Conservation (phyloP, 2,113 vertebrate genomes). For the Zapus hudsonius region DNA sequence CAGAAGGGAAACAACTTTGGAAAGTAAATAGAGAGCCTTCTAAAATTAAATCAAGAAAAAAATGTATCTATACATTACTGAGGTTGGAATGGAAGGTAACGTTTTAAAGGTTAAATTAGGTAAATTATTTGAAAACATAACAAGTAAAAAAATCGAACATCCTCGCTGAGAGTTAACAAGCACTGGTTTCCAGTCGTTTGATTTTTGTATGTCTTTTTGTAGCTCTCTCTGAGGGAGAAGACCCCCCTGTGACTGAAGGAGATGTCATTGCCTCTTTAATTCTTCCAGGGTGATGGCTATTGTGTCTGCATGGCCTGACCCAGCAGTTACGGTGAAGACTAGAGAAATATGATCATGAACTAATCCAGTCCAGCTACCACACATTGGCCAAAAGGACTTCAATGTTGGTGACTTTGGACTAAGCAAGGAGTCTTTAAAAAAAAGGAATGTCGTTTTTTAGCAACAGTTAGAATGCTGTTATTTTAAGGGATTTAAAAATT, state of each 20-base stretch:
- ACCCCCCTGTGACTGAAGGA: neutral
- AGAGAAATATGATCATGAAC: neutral
- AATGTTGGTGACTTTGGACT: neutral
- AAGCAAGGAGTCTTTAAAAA: conserved; percentile 16
- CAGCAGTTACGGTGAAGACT: neutral
- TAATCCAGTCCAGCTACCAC: neutral
- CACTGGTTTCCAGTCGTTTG: conserved; percentile 57
- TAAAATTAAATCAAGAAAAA: conserved; percentile 72
- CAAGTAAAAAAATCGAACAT: conserved; percentile 77
- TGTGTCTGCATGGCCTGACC: neutral
- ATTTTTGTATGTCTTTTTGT: conserved; percentile 41
- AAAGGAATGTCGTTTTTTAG: conserved; percentile 32
- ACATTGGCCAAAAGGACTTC: neutral
- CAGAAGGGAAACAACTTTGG: conserved; percentile 59
- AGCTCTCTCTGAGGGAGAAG: neutral
- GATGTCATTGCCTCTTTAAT: conserved; percentile 34
- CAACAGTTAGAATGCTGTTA: conserved; percentile 24
- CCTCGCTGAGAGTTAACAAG: conserved; percentile 57
- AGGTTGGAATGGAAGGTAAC: conserved; percentile 73
- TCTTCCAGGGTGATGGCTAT: neutral
- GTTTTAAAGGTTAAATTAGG: conserved; percentile 83
- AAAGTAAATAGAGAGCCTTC: conserved; percentile 59
- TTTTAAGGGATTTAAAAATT: conserved; percentile 15
- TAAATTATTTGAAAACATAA: conserved; percentile 83
- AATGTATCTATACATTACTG: conserved; percentile 73